Base-by-base conservation (phyloP, 2,797 vertebrate species). In the Parotocinclus haroldoi region DNA sequence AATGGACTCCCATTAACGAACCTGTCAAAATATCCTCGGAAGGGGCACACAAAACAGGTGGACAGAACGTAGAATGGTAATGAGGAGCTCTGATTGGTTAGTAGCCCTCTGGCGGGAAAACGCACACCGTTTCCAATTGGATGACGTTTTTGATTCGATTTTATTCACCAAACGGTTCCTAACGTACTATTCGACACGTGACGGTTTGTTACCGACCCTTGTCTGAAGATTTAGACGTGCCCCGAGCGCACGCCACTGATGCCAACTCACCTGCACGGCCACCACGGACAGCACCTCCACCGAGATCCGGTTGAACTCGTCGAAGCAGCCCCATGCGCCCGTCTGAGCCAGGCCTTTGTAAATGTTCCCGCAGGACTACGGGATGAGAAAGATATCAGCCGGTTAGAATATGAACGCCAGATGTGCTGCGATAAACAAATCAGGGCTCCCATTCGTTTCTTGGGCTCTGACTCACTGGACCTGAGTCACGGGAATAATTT, bases 341-440 rank as follows among this genome's bases (percentile, higher is more conserved):
- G 94, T 95, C 86, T 98, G 97, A 63, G 95, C 94, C 71, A 98
- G 90, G 63, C 96, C 96, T 89, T 98, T 99, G 86, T 97, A 98
- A 88, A 99, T 98, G 88, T 92, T 96, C 66, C 95, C 95, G 69
- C 96, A 98, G 16, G 96, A 99, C 96, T 98, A 84, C 4, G 78
- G 83, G 37, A 78, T 58, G 63, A 77, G 36, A 55, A 13, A 44
- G 40, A 46, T 65, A 45, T 50, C 14, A 38, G 49, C 18, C 46
- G 42, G 36, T 54, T 58, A 59, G 27, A 12, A 36, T 40, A 50
- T 48, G 56, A 61, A 27, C 48, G 53, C 56, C 57, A 50, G 51
- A 53, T 40, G 44, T 4, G 16, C n/a, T 18, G 16, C 27, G n/a
- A 65, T 17, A 14, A 44, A 36, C 27, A 18, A 56, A 72, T 63